These are phyloP conservation scores for Neosalanx taihuensis DNA, from an alignment of 2,797 vertebrate genomes.

Conservation along the genomic window DNA sequence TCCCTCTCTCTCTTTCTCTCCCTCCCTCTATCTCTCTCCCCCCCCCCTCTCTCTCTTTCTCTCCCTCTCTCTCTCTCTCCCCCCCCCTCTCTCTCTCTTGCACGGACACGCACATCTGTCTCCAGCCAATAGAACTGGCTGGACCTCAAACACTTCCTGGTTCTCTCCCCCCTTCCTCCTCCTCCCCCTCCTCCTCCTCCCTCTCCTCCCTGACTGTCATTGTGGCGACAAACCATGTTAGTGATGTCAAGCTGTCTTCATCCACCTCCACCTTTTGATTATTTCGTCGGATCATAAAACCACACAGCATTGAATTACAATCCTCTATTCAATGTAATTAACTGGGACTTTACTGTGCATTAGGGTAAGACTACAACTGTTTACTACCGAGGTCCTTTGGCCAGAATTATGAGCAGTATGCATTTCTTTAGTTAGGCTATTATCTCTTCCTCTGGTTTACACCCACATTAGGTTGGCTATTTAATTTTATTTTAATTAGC, in stretches of 20 bases:
- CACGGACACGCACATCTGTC: neutral
- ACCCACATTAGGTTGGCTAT: too few species aligned
- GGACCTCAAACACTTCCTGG: slow-evolving; percentile 24
- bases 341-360: neutral
- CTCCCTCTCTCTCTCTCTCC: neutral
- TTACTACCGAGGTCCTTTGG: neutral
- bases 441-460: too few species aligned
- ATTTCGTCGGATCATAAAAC: neutral
- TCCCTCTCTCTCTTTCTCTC: neutral
- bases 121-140: slow-evolving; percentile 30
- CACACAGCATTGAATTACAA: neutral
- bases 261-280: slow-evolving; percentile 20
- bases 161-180: neutral
- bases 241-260: slow-evolving; percentile 18
- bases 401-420: neutral
- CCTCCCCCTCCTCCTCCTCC: slow-evolving; percentile 21
- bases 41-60: too few species aligned
- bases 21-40: too few species aligned
- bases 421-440: neutral
- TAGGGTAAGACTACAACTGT: neutral
- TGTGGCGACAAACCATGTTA: slow-evolving; percentile 18
- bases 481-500: too few species aligned
- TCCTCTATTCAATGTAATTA: neutral
- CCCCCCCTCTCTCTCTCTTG: neutral
- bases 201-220: slow-evolving; percentile 29